Base-by-base conservation (phyloP, 2,113 vertebrate genomes). In the Pholis gunnellus region DNA sequence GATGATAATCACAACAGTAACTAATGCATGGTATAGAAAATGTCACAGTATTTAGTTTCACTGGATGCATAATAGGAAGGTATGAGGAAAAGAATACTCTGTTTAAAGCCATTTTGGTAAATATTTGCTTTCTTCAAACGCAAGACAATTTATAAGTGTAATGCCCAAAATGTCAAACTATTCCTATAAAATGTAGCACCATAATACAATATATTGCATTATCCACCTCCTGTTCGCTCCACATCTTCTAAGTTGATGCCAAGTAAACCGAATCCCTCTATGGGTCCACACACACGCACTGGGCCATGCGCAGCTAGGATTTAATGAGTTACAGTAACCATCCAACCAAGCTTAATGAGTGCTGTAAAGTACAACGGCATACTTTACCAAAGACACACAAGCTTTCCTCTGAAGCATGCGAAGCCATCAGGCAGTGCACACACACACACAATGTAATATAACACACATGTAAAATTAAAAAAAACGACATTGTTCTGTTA, bases 311-410 rank as follows among this genome's bases (percentile, higher is more conserved):
- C 83, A 81, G 83, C 56, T 40, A 52, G 22, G n/a, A 60, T 83
- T 89, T 89, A 87, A 91, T 87, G 87, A 84, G 78, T 86, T 84
- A 81, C 81, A 84, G 81, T 63, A 80, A 78, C 81, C 78, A 81
- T 69, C 31, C 85, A 73, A 85, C 81, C 81, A 52, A 38, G 57
- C 81, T 78, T 88, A 89, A 89, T 78, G 72, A 78, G 65, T 13
- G 29, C 75, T 69, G 34, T 70, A 72, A 83, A 74, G 59, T 46
- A 25, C 13, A 29, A 40, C 13, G 0, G 36, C 60, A 9, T 44
- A 74, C 36, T 40, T 50, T 75, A 52, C 42, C 72, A 56, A 42
- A 65, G 31, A 71, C 48, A 70, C 76, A n/a, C 61, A 78, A 20
- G 50, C 56, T 34, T 38, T 61, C 60, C 36, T 69, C 36, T 73